Evolutionary conservation across 2,797 vertebrate genomes (phyloP).

Genomic region (Clarias laeviceps): DNA sequence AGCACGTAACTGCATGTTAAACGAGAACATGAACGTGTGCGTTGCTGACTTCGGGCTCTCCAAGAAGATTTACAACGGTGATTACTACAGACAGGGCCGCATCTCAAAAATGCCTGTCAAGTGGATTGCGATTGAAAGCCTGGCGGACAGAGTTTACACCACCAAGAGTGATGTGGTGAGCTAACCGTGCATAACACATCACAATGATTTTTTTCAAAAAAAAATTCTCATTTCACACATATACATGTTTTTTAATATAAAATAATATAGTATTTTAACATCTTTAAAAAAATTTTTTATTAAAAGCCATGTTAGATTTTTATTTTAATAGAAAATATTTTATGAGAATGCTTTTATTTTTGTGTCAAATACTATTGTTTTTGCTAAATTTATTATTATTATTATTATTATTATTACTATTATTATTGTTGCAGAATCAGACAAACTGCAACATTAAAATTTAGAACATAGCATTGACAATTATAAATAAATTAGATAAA

Average conservation of each 20-base stretch:
- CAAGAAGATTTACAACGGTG: slow-evolving; percentile 93
- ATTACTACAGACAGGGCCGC: slow-evolving; percentile 91
- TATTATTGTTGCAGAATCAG: background rate
- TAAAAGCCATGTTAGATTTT: background rate
- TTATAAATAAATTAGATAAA: background rate
- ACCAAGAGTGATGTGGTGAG: slow-evolving; percentile 91
- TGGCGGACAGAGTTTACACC: slow-evolving; percentile 90
- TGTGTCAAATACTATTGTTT: background rate
- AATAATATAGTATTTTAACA: background rate
- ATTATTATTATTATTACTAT: background rate
- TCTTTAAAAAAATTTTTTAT: background rate
- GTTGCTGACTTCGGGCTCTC: slow-evolving; percentile 93
- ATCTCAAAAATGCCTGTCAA: slow-evolving; percentile 96
- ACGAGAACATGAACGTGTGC: slow-evolving; percentile 92
- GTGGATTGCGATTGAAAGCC: slow-evolving; percentile 93
- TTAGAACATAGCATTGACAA: background rate
- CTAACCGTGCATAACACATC: background rate
- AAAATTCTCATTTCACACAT: background rate
- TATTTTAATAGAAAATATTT: background rate
- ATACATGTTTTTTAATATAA: background rate
- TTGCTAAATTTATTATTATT: background rate
- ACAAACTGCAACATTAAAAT: background rate
- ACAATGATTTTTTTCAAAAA: background rate
- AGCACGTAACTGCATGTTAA: slow-evolving; percentile 94
- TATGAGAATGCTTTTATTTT: background rate